A percentile compares a stretch with the other conserved stretches of the same genome.
These are phyloP conservation scores for Catajapyx aquilonaris DNA, from an alignment of 1,140 invertebrate genomes.

Conservation along the genomic window DNA sequence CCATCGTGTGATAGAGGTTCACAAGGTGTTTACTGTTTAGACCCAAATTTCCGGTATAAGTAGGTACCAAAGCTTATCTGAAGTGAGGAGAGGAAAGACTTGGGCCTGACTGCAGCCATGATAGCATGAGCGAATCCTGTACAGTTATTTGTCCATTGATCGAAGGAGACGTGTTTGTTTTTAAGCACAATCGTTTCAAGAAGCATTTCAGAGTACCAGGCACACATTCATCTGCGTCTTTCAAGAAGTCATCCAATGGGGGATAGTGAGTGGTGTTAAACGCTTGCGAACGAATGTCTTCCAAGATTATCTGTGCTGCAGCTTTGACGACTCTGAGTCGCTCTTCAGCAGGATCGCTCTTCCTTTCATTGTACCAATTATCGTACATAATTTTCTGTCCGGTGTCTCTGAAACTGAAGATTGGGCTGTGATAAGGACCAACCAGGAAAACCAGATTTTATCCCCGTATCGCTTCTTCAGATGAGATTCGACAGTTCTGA, in stretches of 20 bases:
- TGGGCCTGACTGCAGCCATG: slow-evolving; percentile 8
- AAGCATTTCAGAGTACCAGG: slow-evolving; percentile 8
- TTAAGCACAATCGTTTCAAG: slow-evolving; percentile 8
- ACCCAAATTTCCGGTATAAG: slow-evolving; percentile 7
- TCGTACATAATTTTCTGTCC: slow-evolving; percentile 7
- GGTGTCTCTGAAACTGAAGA: slow-evolving; percentile 6
- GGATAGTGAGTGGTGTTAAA: slow-evolving; percentile 7
- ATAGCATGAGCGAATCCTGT: slow-evolving; percentile 6
- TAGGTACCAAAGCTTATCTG: too few species aligned
- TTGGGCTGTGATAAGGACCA: slow-evolving; percentile 1
- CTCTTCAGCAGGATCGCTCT: slow-evolving; percentile 4
- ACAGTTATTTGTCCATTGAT: slow-evolving; percentile 8
- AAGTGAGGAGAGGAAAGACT: slow-evolving; percentile 6
- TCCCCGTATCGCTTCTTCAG: slow-evolving; percentile 8
- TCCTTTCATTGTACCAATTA: slow-evolving; percentile 5
- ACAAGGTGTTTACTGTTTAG: too few species aligned
- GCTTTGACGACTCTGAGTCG: slow-evolving; percentile 4
- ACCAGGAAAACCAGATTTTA: slow-evolving; percentile 5
- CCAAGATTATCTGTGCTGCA: slow-evolving; percentile 7
- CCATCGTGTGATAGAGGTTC: slow-evolving; percentile 4
- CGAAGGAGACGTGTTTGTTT: slow-evolving; percentile 6
- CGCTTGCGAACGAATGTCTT: slow-evolving; percentile 6
- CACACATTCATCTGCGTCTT: slow-evolving; percentile 1
- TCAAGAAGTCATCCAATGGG: slow-evolving; percentile 7
- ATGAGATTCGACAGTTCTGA: slow-evolving; percentile 8